These are phyloP conservation scores for Prosapia bicincta DNA, from an alignment of 2,888 invertebrate species.

Conservation along the genomic window DNA sequence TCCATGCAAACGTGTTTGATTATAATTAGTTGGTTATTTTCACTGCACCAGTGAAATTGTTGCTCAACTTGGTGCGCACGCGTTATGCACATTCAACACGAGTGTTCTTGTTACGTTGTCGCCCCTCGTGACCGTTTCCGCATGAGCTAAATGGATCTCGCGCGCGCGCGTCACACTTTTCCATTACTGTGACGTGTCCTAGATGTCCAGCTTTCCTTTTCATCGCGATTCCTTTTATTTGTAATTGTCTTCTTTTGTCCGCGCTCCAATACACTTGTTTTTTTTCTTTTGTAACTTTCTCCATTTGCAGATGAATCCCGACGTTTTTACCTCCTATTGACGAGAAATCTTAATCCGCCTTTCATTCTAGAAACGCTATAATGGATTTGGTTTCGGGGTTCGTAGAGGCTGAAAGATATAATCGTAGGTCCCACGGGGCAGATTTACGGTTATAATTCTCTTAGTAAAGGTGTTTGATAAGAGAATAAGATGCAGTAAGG, in stretches of 20 bases:
- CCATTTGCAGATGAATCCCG: neutral
- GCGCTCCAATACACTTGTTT: conserved; percentile 2
- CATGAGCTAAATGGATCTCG: neutral
- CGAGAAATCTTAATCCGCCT: neutral
- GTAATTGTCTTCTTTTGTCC: conserved; percentile 2
- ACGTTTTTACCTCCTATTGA: neutral
- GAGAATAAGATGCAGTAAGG: too few species aligned
- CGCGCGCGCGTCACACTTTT: neutral
- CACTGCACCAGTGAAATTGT: too few species aligned
- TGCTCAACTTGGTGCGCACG: too few species aligned
- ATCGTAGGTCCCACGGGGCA: too few species aligned
- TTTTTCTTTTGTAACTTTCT: neutral
- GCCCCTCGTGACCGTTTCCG: neutral
- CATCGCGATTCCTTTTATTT: neutral
- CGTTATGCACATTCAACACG: too few species aligned
- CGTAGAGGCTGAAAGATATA: too few species aligned
- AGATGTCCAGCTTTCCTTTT: neutral
- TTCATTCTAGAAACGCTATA: too few species aligned
- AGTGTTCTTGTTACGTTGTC: neutral
- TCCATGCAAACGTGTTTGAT: too few species aligned
- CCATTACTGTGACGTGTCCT: neutral
- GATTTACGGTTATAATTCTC: too few species aligned
- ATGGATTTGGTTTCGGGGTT: too few species aligned
- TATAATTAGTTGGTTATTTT: too few species aligned
- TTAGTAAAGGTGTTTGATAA: too few species aligned